Evolutionary conservation across 2,113 vertebrate genomes (phyloP), one percentile per base, ranked within the genome.

Genomic region (Odocoileus virginianus): DNA sequence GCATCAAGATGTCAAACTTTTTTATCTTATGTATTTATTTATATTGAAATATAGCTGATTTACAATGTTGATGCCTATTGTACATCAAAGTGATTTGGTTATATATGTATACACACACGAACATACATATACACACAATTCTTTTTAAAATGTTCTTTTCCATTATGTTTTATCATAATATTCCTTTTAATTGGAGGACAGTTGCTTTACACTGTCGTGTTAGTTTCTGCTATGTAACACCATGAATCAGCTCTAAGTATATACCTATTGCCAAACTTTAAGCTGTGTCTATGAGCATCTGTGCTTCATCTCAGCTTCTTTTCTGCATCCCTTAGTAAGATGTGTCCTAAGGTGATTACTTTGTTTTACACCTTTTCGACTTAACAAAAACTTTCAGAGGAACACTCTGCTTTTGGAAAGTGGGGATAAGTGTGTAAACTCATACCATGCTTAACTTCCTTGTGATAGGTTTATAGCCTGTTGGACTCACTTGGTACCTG

Each of bases 401-500:
- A 55, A 15, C 12, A 54, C 52, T 54, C 33, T 55, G 16, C 81
- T 83, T 83, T 55, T 54, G 54, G 52, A 55, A 55, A 40, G 52
- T 27, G n/a, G n/a, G 81, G n/a, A 13, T 25, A 40, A 54, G 33
- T 55, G 7, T 83, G n/a, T 83, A 40, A 92, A 83, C 30, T 61
- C 55, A 40, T 94, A 57, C 55, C 81, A 86, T 95, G 25, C 54
- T 95, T 78, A 82, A 86, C 93, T 97, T 95, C 86, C 40, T 83
- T 58, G 45, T 91, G 87, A 91, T 91, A 96, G 78, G 40, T 96
- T 96, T 91, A 74, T 88, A 97, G 94, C 94, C 95, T 91, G 7
- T 92, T 95, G 78, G 89, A 96, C 61, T 94, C 60, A 54, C 87
- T 98, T 88, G 94, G 81, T 92, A 76, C 50, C 82, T 98, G 91